Evolutionary conservation across 2,113 vertebrate species (phyloP).

Genomic region (Recurvirostra avosetta): DNA sequence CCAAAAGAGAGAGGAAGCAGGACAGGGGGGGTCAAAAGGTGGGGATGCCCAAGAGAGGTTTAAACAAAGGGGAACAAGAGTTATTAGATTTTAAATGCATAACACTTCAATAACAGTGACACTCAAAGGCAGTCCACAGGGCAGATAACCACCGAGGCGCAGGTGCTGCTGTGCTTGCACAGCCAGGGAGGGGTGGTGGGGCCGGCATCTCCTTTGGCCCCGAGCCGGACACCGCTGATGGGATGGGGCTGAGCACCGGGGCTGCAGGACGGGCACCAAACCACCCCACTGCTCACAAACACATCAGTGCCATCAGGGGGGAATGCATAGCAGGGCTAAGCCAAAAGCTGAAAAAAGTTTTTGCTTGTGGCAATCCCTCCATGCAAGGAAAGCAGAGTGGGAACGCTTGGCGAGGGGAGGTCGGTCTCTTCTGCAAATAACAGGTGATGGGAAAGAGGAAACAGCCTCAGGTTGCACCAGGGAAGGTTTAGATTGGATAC

Average conservation of each 20-base stretch:
- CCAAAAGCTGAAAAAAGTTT: too few relatives aligned
- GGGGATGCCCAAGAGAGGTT: background rate
- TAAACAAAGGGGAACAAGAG: background rate
- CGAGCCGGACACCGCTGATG: fast-evolving
- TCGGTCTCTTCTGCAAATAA: background rate
- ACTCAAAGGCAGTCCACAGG: background rate
- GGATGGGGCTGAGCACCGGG: background rate
- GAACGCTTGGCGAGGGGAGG: background rate
- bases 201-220: fast-evolving
- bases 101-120: background rate
- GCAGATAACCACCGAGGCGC: background rate
- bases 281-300: background rate
- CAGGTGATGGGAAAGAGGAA: background rate
- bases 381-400: background rate
- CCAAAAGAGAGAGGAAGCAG: background rate
- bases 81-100: too few relatives aligned
- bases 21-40: background rate
- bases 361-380: background rate
- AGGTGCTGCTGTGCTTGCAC: too few relatives aligned
- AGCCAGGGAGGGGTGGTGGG: fast-evolving
- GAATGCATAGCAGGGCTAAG: fast-evolving
- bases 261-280: background rate
- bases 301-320: too few relatives aligned
- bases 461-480: fast-evolving
- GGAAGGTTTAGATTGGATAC: background rate